Base-by-base conservation (phyloP, 2,113 vertebrate genomes). In the Blennius ocellaris region DNA sequence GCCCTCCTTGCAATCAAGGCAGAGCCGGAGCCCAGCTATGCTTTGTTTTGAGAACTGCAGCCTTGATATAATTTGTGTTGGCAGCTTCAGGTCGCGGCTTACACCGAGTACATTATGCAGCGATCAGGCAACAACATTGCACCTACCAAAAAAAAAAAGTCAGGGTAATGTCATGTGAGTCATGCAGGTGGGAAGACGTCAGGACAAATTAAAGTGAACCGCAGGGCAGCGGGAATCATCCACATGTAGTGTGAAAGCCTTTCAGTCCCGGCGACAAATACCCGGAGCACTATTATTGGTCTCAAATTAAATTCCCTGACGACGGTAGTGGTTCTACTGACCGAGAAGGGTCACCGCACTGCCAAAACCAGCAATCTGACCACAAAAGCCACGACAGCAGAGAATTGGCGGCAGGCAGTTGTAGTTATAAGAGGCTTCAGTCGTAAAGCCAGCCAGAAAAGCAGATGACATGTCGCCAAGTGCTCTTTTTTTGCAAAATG, bases 141-240 rank as follows among this genome's bases (percentile, higher is more conserved):
- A 16, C 71, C 64, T 59, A 61, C 64, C n/a, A 62, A 71, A 79
- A 68, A 30, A 58, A 62, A 71, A 79, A 68, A 30, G 62, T 69
- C 45, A 64, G 38, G 12, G 44, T 53, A 39, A 69, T 78, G 72
- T 68, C 70, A 57, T 56, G 43, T 47, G 65, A 83, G 54, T 69
- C 69, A 54, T 56, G n/a, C 56, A 83, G 71, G 80, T 88, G 50
- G 52, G 49, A 73, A 63, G 54, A 62, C 62, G 79, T 76, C 86
- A 69, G 17, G 60, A 45, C 54, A 58, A 50, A 76, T 84, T 51
- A 44, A 53, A 74, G 52, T 21, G 17, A 76, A 62, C 15, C 47
- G 48, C 30, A 7, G 41, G 30, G 69, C 11, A 50, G 3, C 43
- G 52, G 48, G 60, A 50, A 14, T 53, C 30, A 11, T 21, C 2